Evolutionary conservation across 2,888 invertebrate genomes (phyloP).

Genomic region (Lasioglossum villosulum): DNA sequence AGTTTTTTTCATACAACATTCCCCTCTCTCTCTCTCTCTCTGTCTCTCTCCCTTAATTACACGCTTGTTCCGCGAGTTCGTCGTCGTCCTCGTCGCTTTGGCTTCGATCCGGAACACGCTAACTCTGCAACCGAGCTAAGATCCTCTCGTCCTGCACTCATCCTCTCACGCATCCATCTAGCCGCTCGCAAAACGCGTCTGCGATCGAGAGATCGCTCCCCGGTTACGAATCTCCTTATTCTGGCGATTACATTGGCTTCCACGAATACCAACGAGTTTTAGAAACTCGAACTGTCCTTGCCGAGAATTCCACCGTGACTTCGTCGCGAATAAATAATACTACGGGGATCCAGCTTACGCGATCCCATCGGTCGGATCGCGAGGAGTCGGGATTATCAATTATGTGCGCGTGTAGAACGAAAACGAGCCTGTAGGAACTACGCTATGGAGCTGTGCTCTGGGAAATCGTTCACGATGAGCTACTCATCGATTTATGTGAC

Average conservation of each 20-base stretch:
- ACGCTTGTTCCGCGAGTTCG: constrained; percentile 58
- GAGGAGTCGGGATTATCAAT: constrained; percentile 39
- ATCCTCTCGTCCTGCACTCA: neutral
- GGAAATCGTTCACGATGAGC: neutral
- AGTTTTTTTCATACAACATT: constrained; percentile 72
- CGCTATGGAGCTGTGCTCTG: constrained; percentile 54
- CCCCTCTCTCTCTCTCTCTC: constrained; percentile 34
- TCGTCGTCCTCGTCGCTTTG: constrained; percentile 47
- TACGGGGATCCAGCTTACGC: constrained; percentile 23
- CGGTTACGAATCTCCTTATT: neutral
- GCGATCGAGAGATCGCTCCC: neutral
- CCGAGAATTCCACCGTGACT: constrained; percentile 31
- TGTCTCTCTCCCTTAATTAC: constrained; percentile 56
- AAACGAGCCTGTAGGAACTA: constrained; percentile 69
- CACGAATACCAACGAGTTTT: constrained; percentile 28
- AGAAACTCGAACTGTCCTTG: constrained; percentile 25
- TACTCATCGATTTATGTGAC: neutral
- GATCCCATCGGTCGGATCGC: neutral
- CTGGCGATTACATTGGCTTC: constrained; percentile 41
- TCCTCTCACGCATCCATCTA: constrained; percentile 12
- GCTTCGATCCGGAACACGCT: constrained; percentile 32
- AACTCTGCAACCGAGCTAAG: constrained; percentile 14
- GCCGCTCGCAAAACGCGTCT: neutral
- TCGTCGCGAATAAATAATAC: constrained; percentile 63
- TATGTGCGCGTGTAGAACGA: constrained; percentile 57